Evolutionary conservation across 2,113 vertebrate species (phyloP).

Genomic region (Ailurus styani): DNA sequence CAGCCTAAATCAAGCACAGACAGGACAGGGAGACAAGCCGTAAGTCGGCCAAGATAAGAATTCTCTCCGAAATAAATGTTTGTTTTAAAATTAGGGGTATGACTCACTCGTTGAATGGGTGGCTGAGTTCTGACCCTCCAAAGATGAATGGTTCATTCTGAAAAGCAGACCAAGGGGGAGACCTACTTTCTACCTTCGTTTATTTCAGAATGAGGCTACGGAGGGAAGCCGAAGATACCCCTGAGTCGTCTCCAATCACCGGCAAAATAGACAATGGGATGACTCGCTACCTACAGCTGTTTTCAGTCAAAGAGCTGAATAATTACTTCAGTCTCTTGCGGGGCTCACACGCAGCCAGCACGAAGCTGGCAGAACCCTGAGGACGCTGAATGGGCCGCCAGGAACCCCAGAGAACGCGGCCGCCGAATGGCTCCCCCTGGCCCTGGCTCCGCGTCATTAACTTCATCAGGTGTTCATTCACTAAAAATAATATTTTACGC

Average conservation of each 20-base stretch:
- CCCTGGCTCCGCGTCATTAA: conserved; percentile 84
- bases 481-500: conserved; percentile 58
- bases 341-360: conserved; percentile 81
- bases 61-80: conserved; percentile 49
- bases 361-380: conserved; percentile 82
- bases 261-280: conserved; percentile 70
- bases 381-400: conserved; percentile 88
- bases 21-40: background rate
- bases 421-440: conserved; percentile 83
- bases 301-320: conserved; percentile 67
- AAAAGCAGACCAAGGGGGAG: conserved; percentile 56
- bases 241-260: conserved; percentile 51
- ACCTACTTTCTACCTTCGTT: conserved; percentile 41
- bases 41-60: conserved; percentile 1
- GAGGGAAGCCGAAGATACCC: background rate
- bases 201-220: background rate
- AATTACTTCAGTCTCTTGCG: conserved; percentile 73
- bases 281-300: conserved; percentile 76
- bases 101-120: conserved; percentile 54
- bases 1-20: conserved; percentile 8
- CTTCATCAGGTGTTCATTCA: conserved; percentile 95
- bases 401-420: conserved; percentile 84
- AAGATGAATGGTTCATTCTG: conserved; percentile 51
- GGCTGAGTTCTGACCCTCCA: conserved; percentile 43
- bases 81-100: conserved; percentile 53